Percentiles rank a stretch among this genome's conserved stretches.
Evolutionary conservation across 2,888 invertebrate genomes (phyloP).

Genomic region (Phyllotreta striolata): DNA sequence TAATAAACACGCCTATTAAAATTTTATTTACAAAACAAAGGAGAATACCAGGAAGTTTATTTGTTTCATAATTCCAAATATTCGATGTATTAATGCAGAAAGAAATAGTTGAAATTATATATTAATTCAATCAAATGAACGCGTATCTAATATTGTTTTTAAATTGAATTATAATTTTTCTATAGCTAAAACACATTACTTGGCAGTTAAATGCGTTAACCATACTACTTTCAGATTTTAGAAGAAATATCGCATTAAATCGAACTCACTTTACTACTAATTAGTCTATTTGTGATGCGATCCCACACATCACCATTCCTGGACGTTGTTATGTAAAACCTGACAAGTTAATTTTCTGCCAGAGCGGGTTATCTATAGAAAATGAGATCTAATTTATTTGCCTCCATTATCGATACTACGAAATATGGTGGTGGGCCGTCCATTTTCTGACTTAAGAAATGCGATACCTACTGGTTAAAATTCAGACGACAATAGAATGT

Average conservation of each 20-base stretch:
- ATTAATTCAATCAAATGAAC: not conserved
- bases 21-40: too few species aligned
- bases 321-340: constrained; percentile 18
- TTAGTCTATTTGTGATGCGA: constrained; percentile 13
- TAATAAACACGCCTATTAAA: too few species aligned
- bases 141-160: not conserved
- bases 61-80: too few species aligned
- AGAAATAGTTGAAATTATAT: too few species aligned
- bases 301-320: constrained; percentile 13
- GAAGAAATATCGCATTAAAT: constrained; percentile 8
- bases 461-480: not conserved
- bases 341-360: constrained; percentile 18
- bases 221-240: not conserved
- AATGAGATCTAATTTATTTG: constrained; percentile 19
- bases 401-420: constrained; percentile 2
- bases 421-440: constrained; percentile 3
- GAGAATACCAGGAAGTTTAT: too few species aligned
- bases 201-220: too few species aligned
- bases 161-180: too few species aligned
- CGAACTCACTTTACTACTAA: constrained; percentile 2
- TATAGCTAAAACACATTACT: too few species aligned
- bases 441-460: constrained; percentile 9
- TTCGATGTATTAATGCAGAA: too few species aligned
- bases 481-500: constrained; percentile 13
- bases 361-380: constrained; percentile 12